Conservation (phyloP, 2,797 vertebrate genomes). For the Taenioides sp. region DNA sequence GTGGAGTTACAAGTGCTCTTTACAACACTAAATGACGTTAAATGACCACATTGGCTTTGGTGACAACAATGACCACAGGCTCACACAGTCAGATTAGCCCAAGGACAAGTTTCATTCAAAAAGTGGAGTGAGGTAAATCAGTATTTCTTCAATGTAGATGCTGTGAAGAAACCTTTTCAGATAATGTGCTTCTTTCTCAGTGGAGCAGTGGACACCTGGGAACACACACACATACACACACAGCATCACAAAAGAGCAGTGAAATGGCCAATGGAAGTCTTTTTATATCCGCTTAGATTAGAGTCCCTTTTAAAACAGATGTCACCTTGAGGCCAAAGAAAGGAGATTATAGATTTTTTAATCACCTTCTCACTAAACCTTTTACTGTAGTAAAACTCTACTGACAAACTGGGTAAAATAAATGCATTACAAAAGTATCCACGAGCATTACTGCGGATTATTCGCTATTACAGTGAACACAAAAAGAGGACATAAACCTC, state of each 20-base stretch:
- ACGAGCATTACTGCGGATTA: slow-evolving; percentile 15
- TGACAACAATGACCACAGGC: not conserved
- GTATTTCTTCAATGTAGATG: slow-evolving; percentile 16
- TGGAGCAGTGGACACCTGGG: slow-evolving; percentile 30
- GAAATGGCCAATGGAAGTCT: slow-evolving; percentile 59
- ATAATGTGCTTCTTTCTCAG: slow-evolving; percentile 44
- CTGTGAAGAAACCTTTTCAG: slow-evolving; percentile 48
- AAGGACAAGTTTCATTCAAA: slow-evolving; percentile 34
- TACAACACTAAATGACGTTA: not conserved
- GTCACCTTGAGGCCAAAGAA: slow-evolving; percentile 68
- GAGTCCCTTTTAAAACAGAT: slow-evolving; percentile 63
- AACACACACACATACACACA: slow-evolving; percentile 4
- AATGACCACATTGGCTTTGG: not conserved
- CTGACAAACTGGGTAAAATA: slow-evolving; percentile 35
- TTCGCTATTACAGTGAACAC: slow-evolving; percentile 9
- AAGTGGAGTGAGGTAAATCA: slow-evolving; percentile 28
- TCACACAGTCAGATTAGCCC: not conserved
- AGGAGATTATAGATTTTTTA: slow-evolving; percentile 66
- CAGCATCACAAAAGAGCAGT: slow-evolving; percentile 44
- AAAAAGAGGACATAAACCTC: slow-evolving; percentile 1
- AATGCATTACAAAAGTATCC: slow-evolving; percentile 26
- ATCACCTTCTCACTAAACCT: slow-evolving; percentile 47
- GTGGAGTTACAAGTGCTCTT: not conserved
- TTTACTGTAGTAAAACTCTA: slow-evolving; percentile 33
- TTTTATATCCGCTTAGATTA: slow-evolving; percentile 64